These are phyloP conservation scores for Chrysodeixis includens DNA, from an alignment of 2,888 invertebrate species.

Conservation along the genomic window DNA sequence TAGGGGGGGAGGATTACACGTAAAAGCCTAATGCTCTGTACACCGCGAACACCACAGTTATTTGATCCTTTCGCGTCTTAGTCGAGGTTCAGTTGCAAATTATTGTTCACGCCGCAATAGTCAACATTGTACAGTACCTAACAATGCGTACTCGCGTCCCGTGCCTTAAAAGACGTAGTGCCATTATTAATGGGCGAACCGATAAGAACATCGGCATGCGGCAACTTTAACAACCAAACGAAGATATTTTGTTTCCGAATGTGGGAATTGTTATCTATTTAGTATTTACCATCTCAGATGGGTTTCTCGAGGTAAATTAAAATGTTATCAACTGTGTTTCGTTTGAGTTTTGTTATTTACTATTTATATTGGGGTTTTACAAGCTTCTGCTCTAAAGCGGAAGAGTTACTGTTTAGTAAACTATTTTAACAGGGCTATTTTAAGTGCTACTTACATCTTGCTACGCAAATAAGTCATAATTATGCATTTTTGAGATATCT, in stretches of 20 bases:
- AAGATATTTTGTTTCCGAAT: constrained; percentile 68
- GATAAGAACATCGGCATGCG: constrained; percentile 71
- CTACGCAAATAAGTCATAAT: neutral
- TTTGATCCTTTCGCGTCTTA: constrained; percentile 77
- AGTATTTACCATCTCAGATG: constrained; percentile 55
- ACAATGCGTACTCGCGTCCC: constrained; percentile 69
- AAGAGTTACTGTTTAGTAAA: too few species aligned
- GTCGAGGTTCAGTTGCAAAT: constrained; percentile 77
- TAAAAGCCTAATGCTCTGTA: constrained; percentile 79
- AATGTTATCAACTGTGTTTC: constrained; percentile 46
- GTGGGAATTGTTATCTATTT: constrained; percentile 63
- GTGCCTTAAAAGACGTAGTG: constrained; percentile 73
- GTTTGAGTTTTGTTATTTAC: constrained; percentile 19
- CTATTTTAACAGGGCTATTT: neutral
- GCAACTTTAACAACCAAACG: constrained; percentile 62
- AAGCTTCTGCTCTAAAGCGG: neutral
- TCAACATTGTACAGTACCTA: constrained; percentile 67
- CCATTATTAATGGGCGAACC: constrained; percentile 73
- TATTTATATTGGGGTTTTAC: neutral
- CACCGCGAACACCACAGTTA: constrained; percentile 73
- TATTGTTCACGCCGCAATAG: constrained; percentile 78
- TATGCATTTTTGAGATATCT: too few species aligned
- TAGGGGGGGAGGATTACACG: constrained; percentile 81
- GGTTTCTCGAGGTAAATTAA: constrained; percentile 50
- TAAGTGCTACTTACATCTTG: neutral